Conservation (phyloP, 2,888 invertebrate species). For the Lacanobia wlatinum region DNA sequence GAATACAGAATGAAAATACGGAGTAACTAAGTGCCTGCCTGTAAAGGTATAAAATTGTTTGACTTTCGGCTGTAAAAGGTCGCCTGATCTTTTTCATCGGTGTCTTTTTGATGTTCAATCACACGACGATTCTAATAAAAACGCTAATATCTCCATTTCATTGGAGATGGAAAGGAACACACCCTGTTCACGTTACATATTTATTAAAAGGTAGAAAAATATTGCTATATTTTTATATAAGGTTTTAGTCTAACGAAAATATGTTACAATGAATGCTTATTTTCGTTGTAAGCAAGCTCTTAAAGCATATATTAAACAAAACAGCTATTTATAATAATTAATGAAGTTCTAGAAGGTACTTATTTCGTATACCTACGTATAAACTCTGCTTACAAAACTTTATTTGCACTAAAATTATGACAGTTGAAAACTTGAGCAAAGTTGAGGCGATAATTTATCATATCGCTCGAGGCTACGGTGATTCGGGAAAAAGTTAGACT, state of each 20-base stretch:
- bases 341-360: slow-evolving; percentile 6
- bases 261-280: not conserved
- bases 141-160: slow-evolving; percentile 39
- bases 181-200: slow-evolving; percentile 20
- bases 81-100: slow-evolving; percentile 34
- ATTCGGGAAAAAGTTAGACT: slow-evolving; percentile 84
- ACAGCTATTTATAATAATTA: slow-evolving; percentile 1
- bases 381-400: slow-evolving; percentile 57
- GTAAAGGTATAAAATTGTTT: slow-evolving; percentile 21
- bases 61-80: slow-evolving; percentile 29
- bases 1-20: slow-evolving; percentile 9
- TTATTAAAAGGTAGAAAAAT: slow-evolving; percentile 12
- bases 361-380: slow-evolving; percentile 27
- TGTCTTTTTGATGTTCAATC: slow-evolving; percentile 44
- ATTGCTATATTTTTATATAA: not conserved
- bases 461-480: slow-evolving; percentile 74
- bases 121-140: slow-evolving; percentile 34
- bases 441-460: slow-evolving; percentile 82
- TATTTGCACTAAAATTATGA: slow-evolving; percentile 73
- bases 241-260: not conserved
- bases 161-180: slow-evolving; percentile 8
- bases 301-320: not conserved
- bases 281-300: not conserved
- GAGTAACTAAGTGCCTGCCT: slow-evolving; percentile 5
- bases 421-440: slow-evolving; percentile 68